phyloP scores from a whole-genome alignment of 2,113 vertebrate genomes.

The Cynoglossus semilaevis region DNA sequence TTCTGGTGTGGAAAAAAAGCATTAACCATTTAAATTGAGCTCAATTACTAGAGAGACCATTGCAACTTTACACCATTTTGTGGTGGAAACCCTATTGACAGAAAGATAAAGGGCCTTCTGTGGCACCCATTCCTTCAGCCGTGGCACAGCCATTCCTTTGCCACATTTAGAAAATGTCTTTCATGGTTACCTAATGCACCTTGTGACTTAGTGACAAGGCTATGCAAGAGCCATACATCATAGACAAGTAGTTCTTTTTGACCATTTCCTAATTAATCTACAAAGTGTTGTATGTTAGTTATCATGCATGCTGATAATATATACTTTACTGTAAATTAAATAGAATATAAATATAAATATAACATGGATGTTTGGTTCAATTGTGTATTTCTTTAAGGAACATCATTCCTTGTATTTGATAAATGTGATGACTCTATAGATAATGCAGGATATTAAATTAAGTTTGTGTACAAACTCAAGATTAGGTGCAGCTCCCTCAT shows the following conservation, averaged over 20 bases:
- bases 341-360: too few relatives aligned
- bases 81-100: slow-evolving; percentile 40
- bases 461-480: neutral
- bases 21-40: neutral
- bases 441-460: slow-evolving; percentile 2
- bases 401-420: too few relatives aligned
- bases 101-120: slow-evolving; percentile 53
- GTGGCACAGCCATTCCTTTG: slow-evolving; percentile 77
- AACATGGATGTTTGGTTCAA: too few relatives aligned
- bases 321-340: too few relatives aligned
- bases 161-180: slow-evolving; percentile 78
- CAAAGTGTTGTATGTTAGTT: neutral
- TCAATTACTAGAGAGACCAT: slow-evolving; percentile 10
- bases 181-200: slow-evolving; percentile 75
- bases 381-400: too few relatives aligned
- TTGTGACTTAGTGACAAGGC: slow-evolving; percentile 72
- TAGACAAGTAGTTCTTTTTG: slow-evolving; percentile 1
- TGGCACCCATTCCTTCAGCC: slow-evolving; percentile 66
- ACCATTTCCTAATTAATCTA: neutral
- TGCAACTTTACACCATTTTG: slow-evolving; percentile 18
- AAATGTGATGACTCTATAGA: neutral
- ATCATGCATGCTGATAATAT: too few relatives aligned
- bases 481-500: slow-evolving; percentile 6
- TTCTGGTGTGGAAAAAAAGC: neutral
- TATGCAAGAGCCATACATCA: slow-evolving; percentile 62